Base-by-base conservation (phyloP, 2,888 invertebrate species). In the Smittia sp. region DNA sequence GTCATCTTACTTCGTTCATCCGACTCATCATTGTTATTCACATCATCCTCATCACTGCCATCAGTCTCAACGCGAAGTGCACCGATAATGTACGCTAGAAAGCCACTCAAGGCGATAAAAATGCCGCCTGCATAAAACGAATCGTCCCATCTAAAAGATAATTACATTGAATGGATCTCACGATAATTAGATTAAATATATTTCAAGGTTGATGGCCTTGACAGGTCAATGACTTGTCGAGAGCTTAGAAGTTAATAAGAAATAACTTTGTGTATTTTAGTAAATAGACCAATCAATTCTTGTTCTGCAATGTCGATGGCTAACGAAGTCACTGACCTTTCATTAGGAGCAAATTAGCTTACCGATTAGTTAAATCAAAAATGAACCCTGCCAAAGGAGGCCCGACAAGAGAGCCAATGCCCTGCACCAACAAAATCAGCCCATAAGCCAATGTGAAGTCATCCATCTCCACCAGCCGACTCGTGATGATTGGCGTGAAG, bases 381-480 rank as follows among this genome's bases (percentile, higher is more conserved):
- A 82, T 80, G 27, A 79, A 78, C 89, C 97, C 97, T 78, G 94
- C 95, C 73, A 97, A 81, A 0, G 96, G 95, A 6, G 98, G 97
- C 69, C 97, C 98, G 75, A 93, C 85, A 66, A 97, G 85, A 84
- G 94, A 95, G 2, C 96, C 96, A 75, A 97, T 88, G 13, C 98
- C 98, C 82, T 97, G 95, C 75, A 94, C 92, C 74, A 97, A 84
- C 77, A 96, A 84, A 76, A 93, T 89, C 77, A 98, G 82, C 18
- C 97, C 97, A 81, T 96, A 98, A 13, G 96, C 96, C 76, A 91
- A 90, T 3, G 96, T 95, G 80, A 98, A 96, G 76, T 93, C 89
- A 79, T 96, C 94, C 79, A 97, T 83, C 3, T 95, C 93, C 39
- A 96, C 91, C 78, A 96, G 84, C 79, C 93, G 90, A 62, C 95